These are phyloP conservation scores for Helogale parvula DNA, from an alignment of 2,113 vertebrate species.

Conservation along the genomic window DNA sequence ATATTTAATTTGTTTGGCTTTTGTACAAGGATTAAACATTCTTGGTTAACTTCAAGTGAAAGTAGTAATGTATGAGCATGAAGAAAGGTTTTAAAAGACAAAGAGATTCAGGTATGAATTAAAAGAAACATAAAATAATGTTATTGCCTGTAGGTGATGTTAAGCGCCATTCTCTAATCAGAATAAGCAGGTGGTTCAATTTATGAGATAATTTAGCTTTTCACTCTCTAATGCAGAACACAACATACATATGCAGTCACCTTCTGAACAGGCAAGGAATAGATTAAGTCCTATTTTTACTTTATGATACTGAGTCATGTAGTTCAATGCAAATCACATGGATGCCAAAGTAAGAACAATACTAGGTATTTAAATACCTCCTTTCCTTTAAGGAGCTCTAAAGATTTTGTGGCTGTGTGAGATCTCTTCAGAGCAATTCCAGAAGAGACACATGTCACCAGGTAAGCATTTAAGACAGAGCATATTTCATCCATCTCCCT, in stretches of 20 bases:
- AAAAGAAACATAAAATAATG: slow-evolving; percentile 69
- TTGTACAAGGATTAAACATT: slow-evolving; percentile 64
- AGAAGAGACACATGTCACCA: slow-evolving; percentile 44
- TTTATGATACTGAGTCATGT: slow-evolving; percentile 81
- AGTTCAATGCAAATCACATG: slow-evolving; percentile 80
- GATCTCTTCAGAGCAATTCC: slow-evolving; percentile 57
- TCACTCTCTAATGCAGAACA: slow-evolving; percentile 63
- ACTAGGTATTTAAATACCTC: slow-evolving; percentile 74
- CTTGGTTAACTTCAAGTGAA: slow-evolving; percentile 70
- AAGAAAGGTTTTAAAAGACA: slow-evolving; percentile 70
- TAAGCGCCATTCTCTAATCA: slow-evolving; percentile 61
- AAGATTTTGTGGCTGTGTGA: slow-evolving; percentile 57
- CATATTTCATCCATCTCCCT: background rate
- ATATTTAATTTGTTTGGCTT: slow-evolving; percentile 74
- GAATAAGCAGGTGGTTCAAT: slow-evolving; percentile 71
- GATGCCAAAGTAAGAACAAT: slow-evolving; percentile 80
- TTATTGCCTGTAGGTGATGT: slow-evolving; percentile 52
- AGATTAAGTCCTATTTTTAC: slow-evolving; percentile 82
- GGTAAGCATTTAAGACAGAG: background rate
- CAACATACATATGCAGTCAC: slow-evolving; percentile 71
- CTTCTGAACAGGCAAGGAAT: slow-evolving; percentile 69
- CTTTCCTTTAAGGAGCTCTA: slow-evolving; percentile 60
- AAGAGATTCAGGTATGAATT: slow-evolving; percentile 58
- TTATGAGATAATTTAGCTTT: slow-evolving; percentile 76
- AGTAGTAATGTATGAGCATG: slow-evolving; percentile 60